Conservation (phyloP, 2,113 vertebrate genomes). For the Melierax canorus region DNA sequence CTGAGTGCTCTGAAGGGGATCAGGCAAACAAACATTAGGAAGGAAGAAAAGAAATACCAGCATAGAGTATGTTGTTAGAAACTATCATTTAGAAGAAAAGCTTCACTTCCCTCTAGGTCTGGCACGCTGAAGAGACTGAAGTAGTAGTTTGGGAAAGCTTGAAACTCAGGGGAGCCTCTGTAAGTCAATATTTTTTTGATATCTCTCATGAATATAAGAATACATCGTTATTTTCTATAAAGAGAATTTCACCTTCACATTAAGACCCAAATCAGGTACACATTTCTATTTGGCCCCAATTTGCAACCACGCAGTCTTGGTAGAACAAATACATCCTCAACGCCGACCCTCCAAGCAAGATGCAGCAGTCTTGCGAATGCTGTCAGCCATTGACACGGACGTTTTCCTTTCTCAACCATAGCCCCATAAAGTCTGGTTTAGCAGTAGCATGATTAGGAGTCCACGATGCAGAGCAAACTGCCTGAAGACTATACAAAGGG, state of each 20-base stretch:
- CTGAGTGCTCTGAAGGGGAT: not conserved
- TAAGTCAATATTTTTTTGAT: not conserved
- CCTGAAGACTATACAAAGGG: not conserved
- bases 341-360: not conserved
- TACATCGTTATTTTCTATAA: rapidly evolving
- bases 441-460: not conserved
- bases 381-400: not conserved
- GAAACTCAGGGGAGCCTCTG: not conserved
- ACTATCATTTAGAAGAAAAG: not conserved
- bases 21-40: not conserved
- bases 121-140: not conserved
- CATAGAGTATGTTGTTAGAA: not conserved
- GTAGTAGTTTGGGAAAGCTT: not conserved
- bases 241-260: not conserved
- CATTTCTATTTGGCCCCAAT: rapidly evolving
- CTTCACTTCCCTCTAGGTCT: not conserved
- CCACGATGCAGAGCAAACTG: not conserved
- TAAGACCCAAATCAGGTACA: not conserved
- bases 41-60: not conserved
- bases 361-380: not conserved
- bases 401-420: not conserved
- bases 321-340: not conserved
- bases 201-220: not conserved
- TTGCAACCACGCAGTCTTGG: not conserved
- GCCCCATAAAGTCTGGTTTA: not conserved